These are phyloP conservation scores for Geococcyx californianus DNA, from an alignment of 2,113 vertebrate genomes.

Conservation along the genomic window DNA sequence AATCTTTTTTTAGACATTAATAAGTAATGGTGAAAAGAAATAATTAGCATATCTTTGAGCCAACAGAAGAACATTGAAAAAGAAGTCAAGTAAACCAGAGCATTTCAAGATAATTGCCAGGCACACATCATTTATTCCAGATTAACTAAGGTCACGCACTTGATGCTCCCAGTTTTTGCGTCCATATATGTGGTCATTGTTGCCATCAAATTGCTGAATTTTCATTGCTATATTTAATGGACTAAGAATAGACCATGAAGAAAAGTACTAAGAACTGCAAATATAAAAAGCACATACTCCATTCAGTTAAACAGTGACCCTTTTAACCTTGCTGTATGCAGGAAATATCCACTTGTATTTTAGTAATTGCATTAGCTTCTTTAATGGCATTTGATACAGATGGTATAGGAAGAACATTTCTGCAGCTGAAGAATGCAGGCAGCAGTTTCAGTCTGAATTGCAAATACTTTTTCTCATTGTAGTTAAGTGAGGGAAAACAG, in stretches of 20 bases:
- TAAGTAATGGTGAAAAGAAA: constrained; percentile 32
- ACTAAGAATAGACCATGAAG: constrained; percentile 55
- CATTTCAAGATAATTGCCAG: constrained; percentile 84
- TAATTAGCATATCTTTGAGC: constrained; percentile 52
- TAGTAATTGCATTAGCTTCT: constrained; percentile 63
- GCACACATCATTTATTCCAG: constrained; percentile 84
- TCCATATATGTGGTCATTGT: constrained; percentile 79
- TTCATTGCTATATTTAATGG: constrained; percentile 72
- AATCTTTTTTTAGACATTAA: constrained; percentile 38
- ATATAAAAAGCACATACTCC: background rate
- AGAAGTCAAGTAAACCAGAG: constrained; percentile 73
- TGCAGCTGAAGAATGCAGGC: constrained; percentile 39
- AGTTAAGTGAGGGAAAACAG: background rate
- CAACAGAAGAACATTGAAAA: constrained; percentile 74
- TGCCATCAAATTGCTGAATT: constrained; percentile 74
- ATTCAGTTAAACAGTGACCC: constrained; percentile 47
- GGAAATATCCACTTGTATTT: constrained; percentile 67
- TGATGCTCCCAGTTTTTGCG: constrained; percentile 65
- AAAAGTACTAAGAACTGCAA: constrained; percentile 37
- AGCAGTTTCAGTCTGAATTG: constrained; percentile 17
- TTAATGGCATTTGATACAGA: constrained; percentile 64
- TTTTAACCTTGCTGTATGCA: constrained; percentile 59
- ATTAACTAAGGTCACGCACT: constrained; percentile 81
- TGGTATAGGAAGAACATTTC: constrained; percentile 31
- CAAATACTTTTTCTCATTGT: constrained; percentile 6